Evolutionary conservation across 2,797 vertebrate genomes (phyloP).

Genomic region (Lerista edwardsae): DNA sequence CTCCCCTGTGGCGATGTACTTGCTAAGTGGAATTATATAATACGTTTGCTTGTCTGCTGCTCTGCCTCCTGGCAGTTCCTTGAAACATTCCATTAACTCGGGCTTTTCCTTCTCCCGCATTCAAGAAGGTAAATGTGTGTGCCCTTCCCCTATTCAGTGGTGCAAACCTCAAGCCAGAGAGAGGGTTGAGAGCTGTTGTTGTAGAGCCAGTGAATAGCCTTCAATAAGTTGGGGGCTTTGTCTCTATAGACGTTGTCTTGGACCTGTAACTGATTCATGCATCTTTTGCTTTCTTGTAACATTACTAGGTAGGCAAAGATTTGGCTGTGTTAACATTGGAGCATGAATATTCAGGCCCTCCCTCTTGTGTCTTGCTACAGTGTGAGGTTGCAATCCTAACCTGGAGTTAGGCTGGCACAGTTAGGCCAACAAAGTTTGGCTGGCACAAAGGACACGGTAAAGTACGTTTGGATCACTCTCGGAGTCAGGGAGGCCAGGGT

Average conservation of each 20-base stretch:
- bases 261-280: not conserved
- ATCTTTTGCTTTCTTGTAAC: not conserved
- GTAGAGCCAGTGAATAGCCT: not conserved
- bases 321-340: not conserved
- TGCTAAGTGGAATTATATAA: constrained; percentile 36
- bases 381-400: no score
- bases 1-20: constrained; percentile 13
- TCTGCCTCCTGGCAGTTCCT: constrained; percentile 20
- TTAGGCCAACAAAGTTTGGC: no score
- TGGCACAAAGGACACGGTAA: no score
- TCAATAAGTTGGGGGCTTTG: no score
- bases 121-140: not conserved
- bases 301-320: not conserved
- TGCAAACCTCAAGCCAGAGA: not conserved
- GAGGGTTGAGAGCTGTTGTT: not conserved
- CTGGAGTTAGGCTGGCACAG: no score
- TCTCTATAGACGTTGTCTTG: not conserved
- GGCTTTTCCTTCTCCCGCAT: not conserved
- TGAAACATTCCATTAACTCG: constrained; percentile 16
- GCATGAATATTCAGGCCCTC: not conserved
- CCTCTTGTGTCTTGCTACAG: not conserved
- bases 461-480: no score
- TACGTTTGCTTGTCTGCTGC: not conserved
- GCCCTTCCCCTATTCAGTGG: not conserved
- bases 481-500: no score